Evolutionary conservation across 35 echinoderm and acorn worm genomes (phyloP).

Genomic region (Chiridota heheva): DNA sequence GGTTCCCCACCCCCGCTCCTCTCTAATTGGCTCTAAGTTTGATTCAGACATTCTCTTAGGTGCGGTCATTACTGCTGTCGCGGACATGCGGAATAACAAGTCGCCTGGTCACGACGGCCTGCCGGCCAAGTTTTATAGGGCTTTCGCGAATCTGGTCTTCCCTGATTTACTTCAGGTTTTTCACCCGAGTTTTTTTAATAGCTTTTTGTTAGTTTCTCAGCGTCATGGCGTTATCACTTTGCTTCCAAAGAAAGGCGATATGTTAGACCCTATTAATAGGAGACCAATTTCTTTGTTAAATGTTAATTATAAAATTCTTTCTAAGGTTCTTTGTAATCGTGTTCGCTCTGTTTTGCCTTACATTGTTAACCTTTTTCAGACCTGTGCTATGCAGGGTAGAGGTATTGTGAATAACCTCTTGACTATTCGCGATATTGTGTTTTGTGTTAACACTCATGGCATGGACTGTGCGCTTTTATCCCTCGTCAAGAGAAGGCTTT

Average conservation of each 20-base stretch:
- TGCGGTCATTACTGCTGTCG: too few species aligned
- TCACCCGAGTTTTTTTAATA: not conserved
- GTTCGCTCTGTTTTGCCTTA: constrained; percentile 23
- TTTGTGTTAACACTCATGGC: too few species aligned
- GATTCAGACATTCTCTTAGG: too few species aligned
- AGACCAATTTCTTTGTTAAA: constrained; percentile 60
- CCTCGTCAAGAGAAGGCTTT: too few species aligned
- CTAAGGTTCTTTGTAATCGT: constrained; percentile 18
- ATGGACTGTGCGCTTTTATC: too few species aligned
- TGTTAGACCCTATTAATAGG: constrained; percentile 29
- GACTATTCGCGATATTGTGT: constrained; percentile 14
- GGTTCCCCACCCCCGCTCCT: too few species aligned
- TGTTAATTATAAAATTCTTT: constrained; percentile 59
- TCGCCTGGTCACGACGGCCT: constrained; percentile 16
- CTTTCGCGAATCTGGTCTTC: not conserved
- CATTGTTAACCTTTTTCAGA: constrained; percentile 31
- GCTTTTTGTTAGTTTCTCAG: constrained; percentile 2
- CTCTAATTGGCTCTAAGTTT: too few species aligned
- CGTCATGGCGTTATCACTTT: constrained; percentile 27
- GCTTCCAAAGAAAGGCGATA: constrained; percentile 30
- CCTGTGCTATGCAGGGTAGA: constrained; percentile 12
- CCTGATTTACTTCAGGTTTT: constrained; percentile 29
- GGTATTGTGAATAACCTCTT: constrained; percentile 25
- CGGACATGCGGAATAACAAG: not conserved
- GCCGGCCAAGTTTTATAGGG: constrained; percentile 9